Evolutionary conservation across 2,888 invertebrate genomes (phyloP), one percentile per base, ranked within the genome.

Genomic region (Dysmachus trigonus): DNA sequence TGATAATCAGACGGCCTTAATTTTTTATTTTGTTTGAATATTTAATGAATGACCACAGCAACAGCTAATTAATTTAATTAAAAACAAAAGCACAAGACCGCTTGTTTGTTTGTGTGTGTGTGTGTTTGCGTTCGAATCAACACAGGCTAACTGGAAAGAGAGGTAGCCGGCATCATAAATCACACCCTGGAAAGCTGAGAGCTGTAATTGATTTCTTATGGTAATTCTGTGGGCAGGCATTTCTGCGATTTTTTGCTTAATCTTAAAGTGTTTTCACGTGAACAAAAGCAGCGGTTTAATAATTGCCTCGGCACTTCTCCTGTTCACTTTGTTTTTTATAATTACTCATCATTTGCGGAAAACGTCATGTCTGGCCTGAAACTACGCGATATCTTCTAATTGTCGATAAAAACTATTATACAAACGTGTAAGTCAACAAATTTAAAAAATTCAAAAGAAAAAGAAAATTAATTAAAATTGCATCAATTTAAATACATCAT

Each of bases 121-220:
- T 47, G 47, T 77, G 77, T 77, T 77, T 77, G 77, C 77, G 51
- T 51, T 47, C 47, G 77, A 77, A 77, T 77, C 47, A 47, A 27
- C 77, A 15, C 47, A 41, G 47, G 18, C 22, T 76, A 22, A 47
- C 77, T 77, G 77, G 18, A 77, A 47, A 77, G 77, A 62, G 62
- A 77, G 77, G 77, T 77, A 77, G 77, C 77, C 77, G 77, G 77
- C 77, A 77, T 77, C 77, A 77, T 77, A 77, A 77, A 77, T 77
- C 77, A 77, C 62, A 62, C 77, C 77, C 47, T 47, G 27, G 77
- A 47, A 77, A 77, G 77, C 47, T 27, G 77, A 77, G 47, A 77
- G 47, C 47, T 77, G 30, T 47, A 77, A 77, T 77, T 77, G 77
- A 77, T 77, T 47, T 77, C 77, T 41, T 77, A 77, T 77, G 77